A percentile compares a stretch with the other conserved stretches of the same genome.
These are phyloP conservation scores for Euphonia xanthogaster DNA, from an alignment of 2,797 vertebrate species.

Conservation along the genomic window DNA sequence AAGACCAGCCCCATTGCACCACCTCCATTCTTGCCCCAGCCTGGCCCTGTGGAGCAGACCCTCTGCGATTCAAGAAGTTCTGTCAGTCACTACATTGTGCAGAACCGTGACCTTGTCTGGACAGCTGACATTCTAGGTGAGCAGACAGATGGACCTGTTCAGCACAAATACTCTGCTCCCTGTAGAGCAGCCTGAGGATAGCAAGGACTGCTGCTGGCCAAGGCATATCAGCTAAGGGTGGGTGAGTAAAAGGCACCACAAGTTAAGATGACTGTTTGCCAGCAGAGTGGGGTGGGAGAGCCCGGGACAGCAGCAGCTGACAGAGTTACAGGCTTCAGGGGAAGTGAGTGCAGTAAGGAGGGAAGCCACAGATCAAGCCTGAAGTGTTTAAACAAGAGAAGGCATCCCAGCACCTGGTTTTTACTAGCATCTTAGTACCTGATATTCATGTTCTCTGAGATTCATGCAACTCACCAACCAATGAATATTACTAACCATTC, in stretches of 20 bases:
- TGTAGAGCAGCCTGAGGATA: not conserved
- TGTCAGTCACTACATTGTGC: not conserved
- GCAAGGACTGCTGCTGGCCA: not conserved
- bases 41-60: not conserved
- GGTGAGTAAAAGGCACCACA: not conserved
- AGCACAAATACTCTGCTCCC: not conserved
- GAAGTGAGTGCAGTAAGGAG: not conserved
- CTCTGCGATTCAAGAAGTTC: not conserved
- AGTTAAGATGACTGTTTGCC: not conserved
- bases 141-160: not conserved
- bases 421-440: constrained; percentile 18
- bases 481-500: constrained; percentile 48
- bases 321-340: not conserved
- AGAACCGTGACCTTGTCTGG: not conserved
- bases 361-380: not conserved
- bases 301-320: not conserved
- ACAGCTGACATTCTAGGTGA: not conserved
- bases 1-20: not conserved
- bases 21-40: not conserved
- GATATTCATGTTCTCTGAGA: constrained; percentile 31
- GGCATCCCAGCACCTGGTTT: not conserved
- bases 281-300: not conserved
- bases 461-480: constrained; percentile 14
- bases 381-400: not conserved
- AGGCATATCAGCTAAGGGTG: not conserved